Evolutionary conservation across 2,888 invertebrate species (phyloP), one percentile per base, ranked within the genome.

Genomic region (Campoletis raptor): DNA sequence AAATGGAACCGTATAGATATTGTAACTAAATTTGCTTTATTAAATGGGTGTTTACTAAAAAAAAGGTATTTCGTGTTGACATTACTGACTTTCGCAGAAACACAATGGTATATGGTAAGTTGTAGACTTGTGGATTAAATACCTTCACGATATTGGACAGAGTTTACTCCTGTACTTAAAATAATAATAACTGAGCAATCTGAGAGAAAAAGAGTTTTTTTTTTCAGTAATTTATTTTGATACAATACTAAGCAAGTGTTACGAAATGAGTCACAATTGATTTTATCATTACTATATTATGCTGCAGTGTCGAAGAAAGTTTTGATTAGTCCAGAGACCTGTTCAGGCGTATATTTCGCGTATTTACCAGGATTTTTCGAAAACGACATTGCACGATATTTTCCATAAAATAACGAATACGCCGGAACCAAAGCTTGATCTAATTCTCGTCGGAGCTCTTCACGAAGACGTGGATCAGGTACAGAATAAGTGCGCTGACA

Each of bases 301-400:
- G 97, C 97, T 67, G 97, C 97, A 89, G 98, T 97, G 95, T 99
- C 99, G 94, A 99, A 99, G 92, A 99, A 98, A 85, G 97, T 97
- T 92, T 98, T 98, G 73, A 99, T 96, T 92, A 98, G 96, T 0
- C 96, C 96, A 2, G 97, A 96, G 9, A 99, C 97, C 94, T 98
- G 97, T 90, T 97, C 96, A 0, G 98, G 98, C 45, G 96, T 96
- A 93, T 98, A 98, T 95, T 98, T 98, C 83, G 99, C 96, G 94
- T 99, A 99, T 94, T 99, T 99, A 87, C 98, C 98, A 0, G 97
- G 97, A 95, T 99, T 98, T 95, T 99, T 99, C 36, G 98, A 97
- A 94, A 99, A 99, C 82, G 97, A 96, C 69, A 97, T 95, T 64
- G 95, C 94, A 1, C 97, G 96, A 94, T 96, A 97, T 92, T 97